A percentile compares a stretch with the other conserved stretches of the same genome.
Evolutionary conservation across 2,888 invertebrate species (phyloP).

Genomic region (Julus scanicus): DNA sequence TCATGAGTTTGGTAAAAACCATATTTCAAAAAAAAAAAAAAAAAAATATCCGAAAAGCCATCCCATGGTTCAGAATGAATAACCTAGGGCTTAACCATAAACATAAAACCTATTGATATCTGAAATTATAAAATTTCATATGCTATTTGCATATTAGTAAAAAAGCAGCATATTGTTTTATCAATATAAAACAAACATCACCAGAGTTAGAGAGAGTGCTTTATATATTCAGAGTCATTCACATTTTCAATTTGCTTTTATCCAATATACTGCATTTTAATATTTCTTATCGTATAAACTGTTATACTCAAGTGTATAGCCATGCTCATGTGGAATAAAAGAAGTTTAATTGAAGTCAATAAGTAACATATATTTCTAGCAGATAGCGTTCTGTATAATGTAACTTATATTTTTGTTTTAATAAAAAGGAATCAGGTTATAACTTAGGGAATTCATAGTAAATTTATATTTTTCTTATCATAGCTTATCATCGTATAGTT

Average conservation of each 20-base stretch:
- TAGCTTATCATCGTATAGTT: too few species aligned
- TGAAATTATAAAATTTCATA: background rate
- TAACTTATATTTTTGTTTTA: too few species aligned
- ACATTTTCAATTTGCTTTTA: background rate
- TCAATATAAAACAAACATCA: background rate
- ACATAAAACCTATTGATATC: background rate
- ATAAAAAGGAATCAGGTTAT: too few species aligned
- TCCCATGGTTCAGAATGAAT: background rate
- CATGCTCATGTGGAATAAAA: background rate
- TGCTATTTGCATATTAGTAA: background rate
- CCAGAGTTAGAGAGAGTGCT: background rate
- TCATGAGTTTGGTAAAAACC: too few species aligned
- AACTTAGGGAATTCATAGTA: too few species aligned
- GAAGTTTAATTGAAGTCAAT: too few species aligned
- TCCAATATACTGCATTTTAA: background rate
- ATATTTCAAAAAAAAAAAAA: background rate
- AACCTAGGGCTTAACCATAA: background rate
- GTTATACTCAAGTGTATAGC: background rate
- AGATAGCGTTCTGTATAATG: too few species aligned
- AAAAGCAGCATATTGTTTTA: background rate
- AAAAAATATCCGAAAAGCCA: background rate
- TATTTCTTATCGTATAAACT: background rate
- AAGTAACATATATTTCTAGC: too few species aligned
- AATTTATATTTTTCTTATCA: too few species aligned
- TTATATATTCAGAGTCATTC: background rate